These are phyloP conservation scores for Hymenopus coronatus DNA, from an alignment of 2,888 invertebrate genomes.

Conservation along the genomic window DNA sequence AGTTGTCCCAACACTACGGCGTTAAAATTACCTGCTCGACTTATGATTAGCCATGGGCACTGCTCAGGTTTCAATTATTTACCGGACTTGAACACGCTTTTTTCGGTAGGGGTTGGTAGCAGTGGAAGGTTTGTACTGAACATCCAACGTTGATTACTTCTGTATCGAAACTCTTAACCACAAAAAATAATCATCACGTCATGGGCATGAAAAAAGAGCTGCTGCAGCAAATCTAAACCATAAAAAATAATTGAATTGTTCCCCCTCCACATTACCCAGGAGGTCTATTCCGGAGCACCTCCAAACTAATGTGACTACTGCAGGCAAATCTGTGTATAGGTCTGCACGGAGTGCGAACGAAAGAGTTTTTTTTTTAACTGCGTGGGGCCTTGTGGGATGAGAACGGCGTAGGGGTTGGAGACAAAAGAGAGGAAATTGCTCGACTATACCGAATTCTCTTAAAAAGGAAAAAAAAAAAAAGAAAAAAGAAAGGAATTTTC, in stretches of 20 bases:
- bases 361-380: background rate
- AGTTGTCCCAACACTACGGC: background rate
- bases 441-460: background rate
- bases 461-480: background rate
- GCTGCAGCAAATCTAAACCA: slow-evolving; percentile 4
- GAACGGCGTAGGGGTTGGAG: background rate
- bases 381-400: background rate
- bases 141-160: background rate
- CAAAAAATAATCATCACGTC: slow-evolving; percentile 20
- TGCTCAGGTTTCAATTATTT: background rate
- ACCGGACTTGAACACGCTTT: background rate
- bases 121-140: background rate
- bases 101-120: background rate
- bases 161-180: background rate
- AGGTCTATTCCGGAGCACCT: background rate
- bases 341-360: background rate
- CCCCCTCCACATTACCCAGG: background rate
- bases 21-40: background rate
- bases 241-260: slow-evolving; percentile 18
- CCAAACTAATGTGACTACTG: background rate
- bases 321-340: background rate
- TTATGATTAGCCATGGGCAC: background rate
- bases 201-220: background rate
- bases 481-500: background rate
- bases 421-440: background rate